These are phyloP conservation scores for Graphium colonna DNA, from an alignment of 2,888 invertebrate genomes.

Conservation along the genomic window DNA sequence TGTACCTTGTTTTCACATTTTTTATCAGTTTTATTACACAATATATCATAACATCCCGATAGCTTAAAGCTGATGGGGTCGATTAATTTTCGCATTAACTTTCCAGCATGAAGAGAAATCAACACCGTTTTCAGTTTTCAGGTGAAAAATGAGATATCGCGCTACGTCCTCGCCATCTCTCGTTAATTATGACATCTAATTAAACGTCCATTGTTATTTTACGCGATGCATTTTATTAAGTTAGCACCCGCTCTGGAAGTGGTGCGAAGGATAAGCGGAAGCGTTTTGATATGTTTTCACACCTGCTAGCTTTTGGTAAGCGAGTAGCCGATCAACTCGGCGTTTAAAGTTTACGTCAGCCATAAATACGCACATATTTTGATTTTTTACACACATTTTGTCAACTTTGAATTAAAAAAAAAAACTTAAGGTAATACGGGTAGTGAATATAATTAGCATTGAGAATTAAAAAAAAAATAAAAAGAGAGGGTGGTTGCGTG, in stretches of 20 bases:
- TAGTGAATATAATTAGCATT: too few relatives aligned
- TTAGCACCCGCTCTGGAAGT: conserved; percentile 45
- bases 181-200: conserved; percentile 70
- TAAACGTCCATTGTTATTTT: conserved; percentile 65
- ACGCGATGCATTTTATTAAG: conserved; percentile 64
- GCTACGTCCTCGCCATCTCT: conserved; percentile 13
- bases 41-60: too few relatives aligned
- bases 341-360: too few relatives aligned
- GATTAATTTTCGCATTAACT: conserved; percentile 15
- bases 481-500: too few relatives aligned
- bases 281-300: neutral
- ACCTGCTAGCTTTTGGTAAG: too few relatives aligned
- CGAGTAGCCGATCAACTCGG: too few relatives aligned
- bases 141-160: conserved; percentile 13
- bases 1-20: too few relatives aligned
- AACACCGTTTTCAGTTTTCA: conserved; percentile 7
- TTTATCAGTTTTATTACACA: too few relatives aligned
- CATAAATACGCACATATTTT: neutral
- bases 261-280: neutral
- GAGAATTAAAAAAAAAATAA: too few relatives aligned
- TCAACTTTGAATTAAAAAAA: too few relatives aligned
- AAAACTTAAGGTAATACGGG: too few relatives aligned
- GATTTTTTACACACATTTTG: too few relatives aligned
- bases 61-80: conserved; percentile 7
- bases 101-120: neutral